Evolutionary conservation across 1,140 invertebrate species (phyloP).

Genomic region (Ceratina japonica): DNA sequence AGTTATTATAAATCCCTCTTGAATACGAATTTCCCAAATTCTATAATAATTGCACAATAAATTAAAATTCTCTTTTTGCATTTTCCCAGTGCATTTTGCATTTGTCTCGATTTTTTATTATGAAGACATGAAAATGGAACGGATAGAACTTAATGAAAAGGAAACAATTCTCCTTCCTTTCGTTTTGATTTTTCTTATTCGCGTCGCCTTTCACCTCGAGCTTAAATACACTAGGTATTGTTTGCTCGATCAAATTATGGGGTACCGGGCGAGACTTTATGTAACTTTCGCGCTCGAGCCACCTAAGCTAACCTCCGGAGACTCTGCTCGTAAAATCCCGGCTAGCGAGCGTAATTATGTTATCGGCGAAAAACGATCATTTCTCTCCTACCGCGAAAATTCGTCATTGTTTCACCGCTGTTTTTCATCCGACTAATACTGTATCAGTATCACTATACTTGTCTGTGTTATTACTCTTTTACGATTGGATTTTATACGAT

Average conservation of each 20-base stretch:
- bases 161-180: background rate
- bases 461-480: too few species aligned
- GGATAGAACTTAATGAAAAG: too few species aligned
- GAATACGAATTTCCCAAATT: too few species aligned
- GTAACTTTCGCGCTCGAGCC: conserved; percentile 35
- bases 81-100: too few species aligned
- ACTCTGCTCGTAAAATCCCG: conserved; percentile 34
- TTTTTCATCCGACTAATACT: background rate
- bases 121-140: background rate
- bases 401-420: background rate
- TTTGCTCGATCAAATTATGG: conserved; percentile 43
- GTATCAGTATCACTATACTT: too few species aligned
- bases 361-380: conserved; percentile 24
- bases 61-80: too few species aligned
- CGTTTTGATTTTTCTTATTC: background rate
- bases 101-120: too few species aligned
- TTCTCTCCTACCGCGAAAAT: background rate
- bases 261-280: conserved; percentile 32
- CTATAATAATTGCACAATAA: too few species aligned
- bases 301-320: conserved; percentile 12
- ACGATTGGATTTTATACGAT: too few species aligned
- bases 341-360: conserved; percentile 8
- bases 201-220: conserved; percentile 20
- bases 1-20: too few species aligned
- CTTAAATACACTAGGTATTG: conserved; percentile 33